These are phyloP conservation scores for Eupithecia insigniata DNA, from an alignment of 2,888 invertebrate genomes.

Conservation along the genomic window DNA sequence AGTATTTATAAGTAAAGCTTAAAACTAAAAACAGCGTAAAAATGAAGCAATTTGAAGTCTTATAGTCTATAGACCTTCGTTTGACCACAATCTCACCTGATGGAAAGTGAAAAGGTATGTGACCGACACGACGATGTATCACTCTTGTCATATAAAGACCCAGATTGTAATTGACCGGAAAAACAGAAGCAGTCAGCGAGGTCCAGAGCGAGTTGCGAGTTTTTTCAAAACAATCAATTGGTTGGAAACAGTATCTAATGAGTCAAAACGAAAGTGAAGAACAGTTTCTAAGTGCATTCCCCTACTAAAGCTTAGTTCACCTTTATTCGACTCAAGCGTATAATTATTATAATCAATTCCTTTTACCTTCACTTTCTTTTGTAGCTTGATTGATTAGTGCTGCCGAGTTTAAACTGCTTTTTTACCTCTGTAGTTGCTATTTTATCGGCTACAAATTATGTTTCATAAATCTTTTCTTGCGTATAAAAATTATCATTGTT, in stretches of 20 bases:
- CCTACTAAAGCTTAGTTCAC: not conserved
- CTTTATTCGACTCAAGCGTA: constrained; percentile 13
- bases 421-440: not conserved
- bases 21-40: too few species aligned
- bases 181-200: too few species aligned
- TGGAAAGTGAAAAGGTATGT: too few species aligned
- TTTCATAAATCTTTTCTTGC: not conserved
- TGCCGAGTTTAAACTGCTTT: not conserved
- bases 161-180: too few species aligned
- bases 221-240: too few species aligned
- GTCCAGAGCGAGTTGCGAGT: too few species aligned
- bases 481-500: not conserved
- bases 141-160: too few species aligned
- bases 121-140: too few species aligned
- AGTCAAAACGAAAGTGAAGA: not conserved
- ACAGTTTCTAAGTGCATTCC: not conserved
- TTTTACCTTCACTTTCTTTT: constrained; percentile 23
- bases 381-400: constrained; percentile 2
- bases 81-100: too few species aligned
- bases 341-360: constrained; percentile 32
- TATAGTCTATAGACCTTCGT: too few species aligned
- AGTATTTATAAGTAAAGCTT: too few species aligned
- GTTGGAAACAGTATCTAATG: constrained; percentile 3
- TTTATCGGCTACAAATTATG: not conserved
- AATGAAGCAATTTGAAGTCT: too few species aligned